Percentiles rank a stretch among this genome's conserved stretches.
phyloP scores from a whole-genome alignment of 2,113 vertebrate genomes.

The Atrichornis clamosus region DNA sequence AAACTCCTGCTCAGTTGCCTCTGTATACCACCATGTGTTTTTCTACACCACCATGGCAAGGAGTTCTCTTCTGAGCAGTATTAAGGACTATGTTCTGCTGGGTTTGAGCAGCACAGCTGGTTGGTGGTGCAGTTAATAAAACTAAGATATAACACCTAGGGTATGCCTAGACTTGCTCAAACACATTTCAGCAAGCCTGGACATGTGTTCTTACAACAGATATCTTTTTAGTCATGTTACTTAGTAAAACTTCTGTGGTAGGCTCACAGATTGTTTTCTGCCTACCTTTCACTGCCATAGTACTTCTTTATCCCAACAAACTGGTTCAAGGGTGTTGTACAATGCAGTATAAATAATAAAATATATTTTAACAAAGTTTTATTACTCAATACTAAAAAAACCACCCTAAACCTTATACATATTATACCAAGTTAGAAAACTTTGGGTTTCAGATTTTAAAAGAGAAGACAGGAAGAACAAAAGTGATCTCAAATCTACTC shows the following conservation, averaged over 20 bases:
- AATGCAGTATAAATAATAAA: not conserved
- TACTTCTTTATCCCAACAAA: not conserved
- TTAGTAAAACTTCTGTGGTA: not conserved
- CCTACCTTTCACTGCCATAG: not conserved
- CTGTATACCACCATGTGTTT: not conserved
- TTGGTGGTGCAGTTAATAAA: not conserved
- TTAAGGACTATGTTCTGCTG: not conserved
- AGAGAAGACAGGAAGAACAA: not conserved
- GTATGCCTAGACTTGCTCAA: not conserved
- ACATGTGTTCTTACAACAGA: not conserved
- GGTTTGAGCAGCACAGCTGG: not conserved
- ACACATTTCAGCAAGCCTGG: not conserved
- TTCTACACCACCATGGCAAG: not conserved
- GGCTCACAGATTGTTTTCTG: not conserved
- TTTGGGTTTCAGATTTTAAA: not conserved
- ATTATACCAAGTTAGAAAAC: not conserved
- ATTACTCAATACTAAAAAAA: not conserved
- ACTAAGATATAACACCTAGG: not conserved
- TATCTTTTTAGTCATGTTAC: not conserved
- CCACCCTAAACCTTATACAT: accelerated
- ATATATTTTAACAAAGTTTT: not conserved
- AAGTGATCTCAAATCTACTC: not conserved
- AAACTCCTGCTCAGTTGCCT: not conserved
- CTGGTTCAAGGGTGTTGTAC: not conserved
- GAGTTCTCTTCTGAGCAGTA: not conserved